A percentile compares a stretch with the other conserved stretches of the same genome.
Conservation (phyloP, 92 coral and sea anemone genomes). For the Epizoanthus illoricatus region DNA sequence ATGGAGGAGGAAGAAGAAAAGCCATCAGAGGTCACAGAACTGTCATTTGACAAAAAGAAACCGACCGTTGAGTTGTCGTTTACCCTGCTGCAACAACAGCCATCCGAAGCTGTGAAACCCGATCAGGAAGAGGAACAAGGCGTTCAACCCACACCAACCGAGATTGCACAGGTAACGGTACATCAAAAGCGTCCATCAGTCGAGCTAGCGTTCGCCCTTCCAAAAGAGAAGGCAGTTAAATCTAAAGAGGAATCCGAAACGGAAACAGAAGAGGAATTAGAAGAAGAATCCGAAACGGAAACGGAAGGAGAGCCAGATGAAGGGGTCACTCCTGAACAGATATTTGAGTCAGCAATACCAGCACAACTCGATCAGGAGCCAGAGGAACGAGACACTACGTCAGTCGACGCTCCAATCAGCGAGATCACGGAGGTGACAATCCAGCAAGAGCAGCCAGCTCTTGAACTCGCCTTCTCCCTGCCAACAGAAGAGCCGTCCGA, state of each 20-base stretch:
- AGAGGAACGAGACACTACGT: neutral
- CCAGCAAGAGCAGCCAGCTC: neutral
- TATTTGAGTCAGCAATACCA: neutral
- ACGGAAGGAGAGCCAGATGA: slow-evolving; percentile 29
- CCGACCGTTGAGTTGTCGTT: slow-evolving; percentile 1
- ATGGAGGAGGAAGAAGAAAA: neutral
- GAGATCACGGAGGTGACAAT: neutral
- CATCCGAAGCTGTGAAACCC: slow-evolving; percentile 10
- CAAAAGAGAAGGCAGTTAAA: neutral
- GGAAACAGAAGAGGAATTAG: slow-evolving; percentile 16
- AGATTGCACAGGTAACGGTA: slow-evolving; percentile 7
- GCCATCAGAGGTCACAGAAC: neutral
- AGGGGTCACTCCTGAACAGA: neutral
- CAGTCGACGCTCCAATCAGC: neutral
- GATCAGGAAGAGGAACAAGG: neutral
- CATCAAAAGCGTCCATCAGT: slow-evolving; percentile 1
- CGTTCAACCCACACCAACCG: neutral
- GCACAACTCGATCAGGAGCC: slow-evolving; percentile 2
- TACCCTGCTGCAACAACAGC: neutral
- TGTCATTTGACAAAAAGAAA: neutral
- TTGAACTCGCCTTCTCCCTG: neutral
- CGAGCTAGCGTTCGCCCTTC: slow-evolving; percentile 13
- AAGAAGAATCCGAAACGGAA: slow-evolving; percentile 1
- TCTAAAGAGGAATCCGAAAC: neutral
- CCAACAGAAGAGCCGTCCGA: too few species aligned